phyloP scores from a whole-genome alignment of 2,113 vertebrate genomes.

The Xiphophorus couchianus region DNA sequence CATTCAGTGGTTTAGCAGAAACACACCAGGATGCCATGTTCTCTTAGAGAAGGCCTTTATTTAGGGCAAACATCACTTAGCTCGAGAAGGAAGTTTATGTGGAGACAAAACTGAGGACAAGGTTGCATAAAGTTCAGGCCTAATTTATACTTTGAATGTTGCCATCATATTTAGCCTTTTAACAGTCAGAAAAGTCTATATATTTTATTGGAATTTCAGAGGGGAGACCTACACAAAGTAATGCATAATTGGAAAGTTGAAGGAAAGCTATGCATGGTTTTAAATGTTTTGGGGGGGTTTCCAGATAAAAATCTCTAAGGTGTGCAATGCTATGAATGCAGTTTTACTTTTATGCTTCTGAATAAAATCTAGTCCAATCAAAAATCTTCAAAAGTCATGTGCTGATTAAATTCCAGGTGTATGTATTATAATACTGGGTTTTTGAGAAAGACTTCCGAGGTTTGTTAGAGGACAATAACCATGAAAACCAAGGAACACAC shows the following conservation, averaged over 20 bases:
- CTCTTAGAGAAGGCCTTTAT: slow-evolving; percentile 28
- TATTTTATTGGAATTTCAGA: background rate
- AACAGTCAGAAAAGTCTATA: background rate
- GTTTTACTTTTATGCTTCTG: background rate
- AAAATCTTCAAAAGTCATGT: background rate
- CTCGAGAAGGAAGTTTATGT: background rate
- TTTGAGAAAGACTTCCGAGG: too few species aligned
- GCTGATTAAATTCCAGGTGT: background rate
- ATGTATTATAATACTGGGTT: background rate
- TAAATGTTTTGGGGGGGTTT: background rate
- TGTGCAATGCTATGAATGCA: background rate
- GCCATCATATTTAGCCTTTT: background rate
- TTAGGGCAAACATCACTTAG: slow-evolving; percentile 2
- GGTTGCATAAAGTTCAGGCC: background rate
- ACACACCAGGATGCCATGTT: slow-evolving; percentile 31
- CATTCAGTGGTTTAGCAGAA: slow-evolving; percentile 23
- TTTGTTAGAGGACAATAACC: too few species aligned
- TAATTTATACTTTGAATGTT: background rate
- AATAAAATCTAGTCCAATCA: background rate
- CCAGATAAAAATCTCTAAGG: background rate
- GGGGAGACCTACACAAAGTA: background rate
- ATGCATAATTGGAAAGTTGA: background rate
- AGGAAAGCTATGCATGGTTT: background rate
- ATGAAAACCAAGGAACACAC: too few species aligned
- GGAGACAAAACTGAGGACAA: background rate